Conservation (phyloP, 2,888 invertebrate genomes). For the Prosopocoilus inquinatus region DNA sequence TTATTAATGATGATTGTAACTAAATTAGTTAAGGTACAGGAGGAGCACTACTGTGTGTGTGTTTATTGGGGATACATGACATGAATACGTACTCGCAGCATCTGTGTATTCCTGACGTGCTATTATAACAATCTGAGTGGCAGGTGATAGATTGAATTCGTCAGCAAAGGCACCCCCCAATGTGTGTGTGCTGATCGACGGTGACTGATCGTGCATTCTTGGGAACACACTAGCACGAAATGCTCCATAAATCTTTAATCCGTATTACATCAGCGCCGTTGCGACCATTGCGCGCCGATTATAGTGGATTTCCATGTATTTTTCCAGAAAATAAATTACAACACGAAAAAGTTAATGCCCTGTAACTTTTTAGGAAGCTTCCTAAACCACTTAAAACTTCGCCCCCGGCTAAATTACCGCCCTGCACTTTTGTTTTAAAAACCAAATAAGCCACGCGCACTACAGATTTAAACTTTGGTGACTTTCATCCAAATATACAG, state of each 20-base stretch:
- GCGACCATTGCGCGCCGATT: constrained; percentile 32
- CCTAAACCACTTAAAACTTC: constrained; percentile 41
- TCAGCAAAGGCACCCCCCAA: constrained; percentile 27
- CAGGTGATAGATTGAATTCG: constrained; percentile 35
- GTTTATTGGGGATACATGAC: constrained; percentile 15
- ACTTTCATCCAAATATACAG: constrained; percentile 9
- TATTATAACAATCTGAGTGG: constrained; percentile 29
- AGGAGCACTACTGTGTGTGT: not conserved
- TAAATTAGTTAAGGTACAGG: too few species aligned
- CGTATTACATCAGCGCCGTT: constrained; percentile 23
- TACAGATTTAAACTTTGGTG: constrained; percentile 19
- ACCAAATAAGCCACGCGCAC: constrained; percentile 15
- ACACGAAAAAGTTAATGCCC: constrained; percentile 34
- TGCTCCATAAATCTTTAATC: constrained; percentile 33
- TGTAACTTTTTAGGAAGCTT: constrained; percentile 37
- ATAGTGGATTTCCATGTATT: constrained; percentile 43
- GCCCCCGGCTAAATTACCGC: constrained; percentile 36
- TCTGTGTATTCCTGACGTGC: constrained; percentile 27
- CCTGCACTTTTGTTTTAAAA: constrained; percentile 36
- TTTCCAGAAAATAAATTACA: constrained; percentile 41
- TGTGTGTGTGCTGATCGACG: constrained; percentile 31
- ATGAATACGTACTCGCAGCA: constrained; percentile 23
- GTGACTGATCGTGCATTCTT: constrained; percentile 33
- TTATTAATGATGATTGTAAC: too few species aligned
- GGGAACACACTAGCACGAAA: constrained; percentile 27